phyloP scores from a whole-genome alignment of 2,797 vertebrate genomes.

The Gila robusta region DNA sequence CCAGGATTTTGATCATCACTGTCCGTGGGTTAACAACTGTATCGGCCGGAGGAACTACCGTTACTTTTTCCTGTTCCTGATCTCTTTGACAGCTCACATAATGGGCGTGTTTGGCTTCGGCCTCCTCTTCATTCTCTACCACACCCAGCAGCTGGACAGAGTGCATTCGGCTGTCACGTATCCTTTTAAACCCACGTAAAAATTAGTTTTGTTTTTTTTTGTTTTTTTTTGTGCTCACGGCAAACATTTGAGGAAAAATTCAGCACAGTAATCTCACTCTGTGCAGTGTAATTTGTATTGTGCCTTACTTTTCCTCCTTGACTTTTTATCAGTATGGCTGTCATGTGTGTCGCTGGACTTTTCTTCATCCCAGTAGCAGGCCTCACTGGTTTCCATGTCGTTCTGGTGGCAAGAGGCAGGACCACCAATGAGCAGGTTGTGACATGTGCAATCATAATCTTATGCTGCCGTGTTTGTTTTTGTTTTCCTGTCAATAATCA shows the following conservation, averaged over 20 bases:
- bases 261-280: not conserved
- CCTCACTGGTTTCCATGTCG: slow-evolving; percentile 95
- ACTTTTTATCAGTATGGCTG: slow-evolving; percentile 87
- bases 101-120: slow-evolving; percentile 96
- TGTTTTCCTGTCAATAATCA: slow-evolving; percentile 36
- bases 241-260: not conserved
- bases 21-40: slow-evolving; percentile 99
- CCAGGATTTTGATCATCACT: slow-evolving; percentile 98
- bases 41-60: slow-evolving; percentile 97
- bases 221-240: not conserved
- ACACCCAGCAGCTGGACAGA: slow-evolving; percentile 88
- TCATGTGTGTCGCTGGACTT: slow-evolving; percentile 96
- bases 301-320: slow-evolving; percentile 61
- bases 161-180: slow-evolving; percentile 95
- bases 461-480: slow-evolving; percentile 27
- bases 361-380: slow-evolving; percentile 98
- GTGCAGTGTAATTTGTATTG: not conserved
- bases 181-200: slow-evolving; percentile 74
- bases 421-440: slow-evolving; percentile 95
- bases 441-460: slow-evolving; percentile 21
- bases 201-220: not conserved
- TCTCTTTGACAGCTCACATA: slow-evolving; percentile 95
- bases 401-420: slow-evolving; percentile 94
- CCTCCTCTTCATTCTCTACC: slow-evolving; percentile 92
- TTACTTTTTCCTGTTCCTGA: slow-evolving; percentile 97